A percentile compares a stretch with the other conserved stretches of the same genome.
These are phyloP conservation scores for Caenorhabditis imperialis DNA, from an alignment of 2,888 invertebrate genomes.

Conservation along the genomic window DNA sequence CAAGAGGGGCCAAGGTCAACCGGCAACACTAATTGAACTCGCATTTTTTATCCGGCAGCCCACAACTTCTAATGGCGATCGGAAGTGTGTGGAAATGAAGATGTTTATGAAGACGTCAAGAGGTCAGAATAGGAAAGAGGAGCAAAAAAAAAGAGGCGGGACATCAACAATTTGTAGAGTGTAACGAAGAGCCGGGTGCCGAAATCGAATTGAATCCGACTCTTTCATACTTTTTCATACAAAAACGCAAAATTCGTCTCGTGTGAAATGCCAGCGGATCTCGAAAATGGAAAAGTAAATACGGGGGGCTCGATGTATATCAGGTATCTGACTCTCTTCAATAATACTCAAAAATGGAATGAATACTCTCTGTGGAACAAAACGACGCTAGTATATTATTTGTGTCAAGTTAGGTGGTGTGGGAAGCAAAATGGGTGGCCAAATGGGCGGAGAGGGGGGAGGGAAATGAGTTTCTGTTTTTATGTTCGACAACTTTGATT, in stretches of 20 bases:
- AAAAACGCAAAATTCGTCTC: conserved; percentile 38
- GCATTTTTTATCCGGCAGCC: no score
- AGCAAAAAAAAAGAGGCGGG: background rate
- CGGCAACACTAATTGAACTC: conserved; percentile 41
- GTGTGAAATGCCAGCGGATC: conserved; percentile 30
- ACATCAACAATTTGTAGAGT: conserved; percentile 23
- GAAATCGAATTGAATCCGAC: conserved; percentile 46
- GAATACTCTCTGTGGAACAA: no score
- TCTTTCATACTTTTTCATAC: conserved; percentile 17
- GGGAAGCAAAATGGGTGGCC: no score
- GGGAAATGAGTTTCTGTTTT: conserved; percentile 48
- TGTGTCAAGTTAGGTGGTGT: no score
- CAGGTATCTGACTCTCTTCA: no score
- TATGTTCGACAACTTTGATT: conserved; percentile 44
- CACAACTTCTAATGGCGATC: background rate
- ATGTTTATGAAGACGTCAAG: conserved; percentile 7
- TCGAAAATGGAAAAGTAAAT: conserved; percentile 41
- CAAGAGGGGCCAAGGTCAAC: no score
- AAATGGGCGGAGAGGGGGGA: conserved; percentile 8
- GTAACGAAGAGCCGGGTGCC: no score
- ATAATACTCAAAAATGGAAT: no score
- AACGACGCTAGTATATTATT: no score
- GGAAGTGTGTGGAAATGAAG: conserved; percentile 6
- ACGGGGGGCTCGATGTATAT: conserved; percentile 24
- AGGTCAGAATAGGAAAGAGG: background rate